phyloP scores from a whole-genome alignment of 23 tunicate genomes.

The Ciona savignyi region DNA sequence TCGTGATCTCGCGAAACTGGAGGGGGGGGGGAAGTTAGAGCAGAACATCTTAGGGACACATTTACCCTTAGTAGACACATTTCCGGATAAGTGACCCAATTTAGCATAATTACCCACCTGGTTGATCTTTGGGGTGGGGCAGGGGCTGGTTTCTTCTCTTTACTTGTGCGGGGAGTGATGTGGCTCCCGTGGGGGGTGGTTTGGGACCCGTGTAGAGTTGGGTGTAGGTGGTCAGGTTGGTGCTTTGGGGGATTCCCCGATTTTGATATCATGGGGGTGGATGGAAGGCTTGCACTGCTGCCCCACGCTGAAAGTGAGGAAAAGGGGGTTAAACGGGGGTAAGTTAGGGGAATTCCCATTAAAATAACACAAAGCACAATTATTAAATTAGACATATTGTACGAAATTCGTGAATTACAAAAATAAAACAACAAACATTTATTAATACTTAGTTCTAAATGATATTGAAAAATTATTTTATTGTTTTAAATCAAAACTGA shows the following conservation, averaged over 20 bases:
- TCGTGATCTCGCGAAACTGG: constrained; percentile 36
- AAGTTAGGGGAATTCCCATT: too few species aligned
- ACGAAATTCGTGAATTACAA: neutral
- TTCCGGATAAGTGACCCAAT: neutral
- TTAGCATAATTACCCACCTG: constrained; percentile 19
- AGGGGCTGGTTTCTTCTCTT: constrained; percentile 36
- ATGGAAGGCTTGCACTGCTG: constrained; percentile 37
- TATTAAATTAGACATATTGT: neutral
- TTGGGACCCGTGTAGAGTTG: too few species aligned
- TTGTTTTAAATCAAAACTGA: too few species aligned
- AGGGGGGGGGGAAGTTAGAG: neutral
- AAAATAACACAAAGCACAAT: too few species aligned
- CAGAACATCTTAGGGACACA: too few species aligned
- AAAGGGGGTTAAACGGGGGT: neutral
- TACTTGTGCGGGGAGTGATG: neutral
- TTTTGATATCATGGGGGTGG: constrained; percentile 22
- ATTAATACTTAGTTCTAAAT: neutral
- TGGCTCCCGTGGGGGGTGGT: neutral
- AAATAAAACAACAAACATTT: neutral
- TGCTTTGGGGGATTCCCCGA: neutral
- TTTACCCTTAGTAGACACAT: too few species aligned
- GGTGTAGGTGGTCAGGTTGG: constrained; percentile 26
- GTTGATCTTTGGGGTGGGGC: constrained; percentile 58
- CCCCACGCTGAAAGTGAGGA: constrained; percentile 39
- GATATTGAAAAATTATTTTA: neutral